These are phyloP conservation scores for Oostethus manadensis DNA, from an alignment of 2,113 vertebrate species.

Conservation along the genomic window DNA sequence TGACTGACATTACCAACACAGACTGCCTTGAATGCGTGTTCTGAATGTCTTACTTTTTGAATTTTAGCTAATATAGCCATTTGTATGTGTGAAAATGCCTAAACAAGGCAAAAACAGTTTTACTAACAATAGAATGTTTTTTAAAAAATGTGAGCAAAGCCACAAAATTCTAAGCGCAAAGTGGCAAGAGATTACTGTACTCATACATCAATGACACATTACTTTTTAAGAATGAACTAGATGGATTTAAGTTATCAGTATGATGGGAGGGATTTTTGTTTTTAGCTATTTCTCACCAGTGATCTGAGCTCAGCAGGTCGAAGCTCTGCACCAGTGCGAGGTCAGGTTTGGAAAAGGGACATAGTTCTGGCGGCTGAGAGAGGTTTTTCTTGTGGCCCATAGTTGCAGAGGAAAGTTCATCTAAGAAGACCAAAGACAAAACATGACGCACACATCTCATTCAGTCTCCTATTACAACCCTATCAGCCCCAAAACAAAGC, in stretches of 20 bases:
- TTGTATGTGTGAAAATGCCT: too few relatives aligned
- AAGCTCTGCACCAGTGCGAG: slow-evolving; percentile 77
- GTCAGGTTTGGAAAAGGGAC: slow-evolving; percentile 81
- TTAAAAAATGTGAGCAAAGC: too few relatives aligned
- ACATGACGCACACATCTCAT: slow-evolving; percentile 11
- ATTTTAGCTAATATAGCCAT: too few relatives aligned
- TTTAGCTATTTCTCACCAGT: slow-evolving; percentile 76
- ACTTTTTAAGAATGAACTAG: not conserved
- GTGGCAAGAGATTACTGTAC: too few relatives aligned
- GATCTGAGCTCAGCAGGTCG: slow-evolving; percentile 74
- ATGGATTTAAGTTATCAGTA: not conserved
- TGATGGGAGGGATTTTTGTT: not conserved
- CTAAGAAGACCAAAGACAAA: slow-evolving; percentile 51
- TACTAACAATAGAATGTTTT: too few relatives aligned
- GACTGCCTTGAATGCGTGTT: too few relatives aligned
- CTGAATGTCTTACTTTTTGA: too few relatives aligned
- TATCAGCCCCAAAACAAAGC: slow-evolving; percentile 26
- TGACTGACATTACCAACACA: too few relatives aligned
- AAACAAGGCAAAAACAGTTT: too few relatives aligned
- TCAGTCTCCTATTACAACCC: slow-evolving; percentile 30
- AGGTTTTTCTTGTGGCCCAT: slow-evolving; percentile 69
- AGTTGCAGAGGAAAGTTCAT: slow-evolving; percentile 61
- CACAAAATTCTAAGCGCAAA: too few relatives aligned
- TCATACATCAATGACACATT: not conserved
- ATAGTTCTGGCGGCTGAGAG: slow-evolving; percentile 71